Conservation (phyloP, 2,113 vertebrate genomes). For the Bombycilla garrulus region DNA sequence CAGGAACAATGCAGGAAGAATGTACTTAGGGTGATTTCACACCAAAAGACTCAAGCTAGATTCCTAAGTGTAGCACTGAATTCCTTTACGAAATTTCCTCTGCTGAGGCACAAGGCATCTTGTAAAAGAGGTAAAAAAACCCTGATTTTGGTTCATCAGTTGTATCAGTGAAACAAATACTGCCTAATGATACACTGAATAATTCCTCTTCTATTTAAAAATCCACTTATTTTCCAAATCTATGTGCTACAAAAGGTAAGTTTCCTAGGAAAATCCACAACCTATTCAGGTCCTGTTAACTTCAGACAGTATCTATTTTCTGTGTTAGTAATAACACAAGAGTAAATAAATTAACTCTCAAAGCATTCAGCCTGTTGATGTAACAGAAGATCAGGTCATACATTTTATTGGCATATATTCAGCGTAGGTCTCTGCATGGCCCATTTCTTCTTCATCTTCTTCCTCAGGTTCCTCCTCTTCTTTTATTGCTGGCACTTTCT, state of each 20-base stretch:
- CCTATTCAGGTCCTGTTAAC: not conserved
- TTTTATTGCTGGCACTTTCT: slow-evolving; percentile 89
- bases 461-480: slow-evolving; percentile 97
- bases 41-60: not conserved
- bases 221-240: not conserved
- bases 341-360: not conserved
- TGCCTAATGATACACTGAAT: not conserved
- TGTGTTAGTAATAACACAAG: not conserved
- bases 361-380: not conserved
- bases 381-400: slow-evolving; percentile 58
- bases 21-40: not conserved
- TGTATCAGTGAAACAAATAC: not conserved
- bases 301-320: not conserved
- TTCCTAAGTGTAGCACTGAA: not conserved
- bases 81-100: not conserved
- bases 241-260: rapidly evolving
- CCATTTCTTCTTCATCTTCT: slow-evolving; percentile 97
- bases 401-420: slow-evolving; percentile 99
- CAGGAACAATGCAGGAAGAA: not conserved
- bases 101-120: not conserved
- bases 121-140: not conserved
- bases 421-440: slow-evolving; percentile 95
- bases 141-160: not conserved
- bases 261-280: not conserved
- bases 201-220: not conserved